Evolutionary conservation across 2,113 vertebrate genomes (phyloP), one percentile per base, ranked within the genome.

Genomic region (Silurus asotus): DNA sequence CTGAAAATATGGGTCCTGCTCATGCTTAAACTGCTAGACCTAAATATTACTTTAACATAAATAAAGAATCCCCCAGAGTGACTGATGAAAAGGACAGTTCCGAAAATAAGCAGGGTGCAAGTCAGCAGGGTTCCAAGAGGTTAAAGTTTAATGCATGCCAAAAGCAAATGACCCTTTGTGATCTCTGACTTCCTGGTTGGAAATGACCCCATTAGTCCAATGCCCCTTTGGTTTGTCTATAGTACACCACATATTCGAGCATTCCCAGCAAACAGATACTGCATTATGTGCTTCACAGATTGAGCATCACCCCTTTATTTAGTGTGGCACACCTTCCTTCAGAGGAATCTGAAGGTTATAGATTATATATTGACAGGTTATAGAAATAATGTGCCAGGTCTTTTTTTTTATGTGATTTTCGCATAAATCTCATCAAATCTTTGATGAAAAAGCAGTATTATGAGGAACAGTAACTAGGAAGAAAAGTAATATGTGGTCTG

Each of bases 121-220:
- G 65, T 13, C 75, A 28, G 76, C 49, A 17, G 56, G 81, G 49
- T 84, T 86, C 70, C 49, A 48, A 37, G 65, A 49, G 90, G 93
- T 93, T 91, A 94, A 88, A 93, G 92, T 93, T 93, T 86, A 93
- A 93, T 88, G 84, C 67, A 82, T 89, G 91, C 90, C 91, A 90
- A 84, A 91, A 91, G 91, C 91, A 92, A 90, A 90, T 93, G 91
- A 93, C 93, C 93, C 84, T 86, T 78, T 76, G 88, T 90, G 92
- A 93, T 91, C 92, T 62, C 85, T 56, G 15, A 85, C 93, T 94
- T 93, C 94, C 93, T 93, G 91, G 90, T 88, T 90, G 91, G 89
- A 90, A 88, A 69, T 74, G 79, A 92, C 89, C 85, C 53, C 82
- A 25, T 89, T 55, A 17, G 88, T 78, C 81, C 88, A 84, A 86